Conservation (phyloP, 2,888 invertebrate species). For the Sesia bembeciformis region DNA sequence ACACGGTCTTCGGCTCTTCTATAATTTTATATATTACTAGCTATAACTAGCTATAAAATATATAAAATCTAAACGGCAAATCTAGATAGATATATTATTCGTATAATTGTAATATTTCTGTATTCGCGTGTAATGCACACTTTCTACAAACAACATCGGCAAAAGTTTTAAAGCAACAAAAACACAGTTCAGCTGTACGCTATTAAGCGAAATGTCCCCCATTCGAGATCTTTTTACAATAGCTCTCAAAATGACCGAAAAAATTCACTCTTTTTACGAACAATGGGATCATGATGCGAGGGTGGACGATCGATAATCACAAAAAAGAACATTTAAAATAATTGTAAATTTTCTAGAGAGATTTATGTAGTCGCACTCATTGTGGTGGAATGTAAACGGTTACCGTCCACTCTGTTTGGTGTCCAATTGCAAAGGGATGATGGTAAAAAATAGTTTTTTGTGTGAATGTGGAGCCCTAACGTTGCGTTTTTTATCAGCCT, state of each 20-base stretch:
- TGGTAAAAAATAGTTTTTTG: conserved; percentile 29
- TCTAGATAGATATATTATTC: too few relatives aligned
- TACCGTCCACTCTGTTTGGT: conserved; percentile 31
- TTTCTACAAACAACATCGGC: too few relatives aligned
- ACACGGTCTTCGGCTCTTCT: too few relatives aligned
- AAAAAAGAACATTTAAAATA: conserved; percentile 56
- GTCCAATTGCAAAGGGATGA: conserved; percentile 63
- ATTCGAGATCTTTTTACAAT: conserved; percentile 65
- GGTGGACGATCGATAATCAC: conserved; percentile 65
- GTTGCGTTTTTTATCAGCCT: too few relatives aligned
- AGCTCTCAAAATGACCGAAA: conserved; percentile 64
- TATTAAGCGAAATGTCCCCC: conserved; percentile 55
- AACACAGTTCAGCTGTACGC: conserved; percentile 48
- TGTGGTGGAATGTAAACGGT: conserved; percentile 44
- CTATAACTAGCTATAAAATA: too few relatives aligned
- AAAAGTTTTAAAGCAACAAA: conserved; percentile 2
- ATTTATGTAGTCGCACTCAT: conserved; percentile 66
- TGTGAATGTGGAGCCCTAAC: conserved; percentile 3
- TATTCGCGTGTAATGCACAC: too few relatives aligned
- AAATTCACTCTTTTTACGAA: conserved; percentile 57
- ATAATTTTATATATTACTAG: too few relatives aligned
- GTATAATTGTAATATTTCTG: too few relatives aligned
- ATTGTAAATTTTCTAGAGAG: conserved; percentile 62
- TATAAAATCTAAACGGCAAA: too few relatives aligned
- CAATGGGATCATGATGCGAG: conserved; percentile 59